Base-by-base conservation (phyloP, 2,113 vertebrate genomes). In the Orycteropus afer region DNA sequence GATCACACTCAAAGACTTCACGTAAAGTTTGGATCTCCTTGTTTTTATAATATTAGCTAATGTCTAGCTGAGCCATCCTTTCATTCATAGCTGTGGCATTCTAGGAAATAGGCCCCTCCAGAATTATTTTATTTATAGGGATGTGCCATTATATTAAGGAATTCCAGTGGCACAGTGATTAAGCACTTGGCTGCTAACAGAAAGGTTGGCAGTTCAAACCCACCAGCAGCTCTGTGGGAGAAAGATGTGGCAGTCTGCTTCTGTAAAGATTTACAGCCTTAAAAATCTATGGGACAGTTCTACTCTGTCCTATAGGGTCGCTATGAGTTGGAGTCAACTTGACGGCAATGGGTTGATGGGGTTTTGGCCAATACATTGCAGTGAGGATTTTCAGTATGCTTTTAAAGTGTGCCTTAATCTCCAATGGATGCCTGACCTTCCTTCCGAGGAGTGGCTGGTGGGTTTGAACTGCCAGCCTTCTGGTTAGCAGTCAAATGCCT, bases 71-170 rank as follows among this genome's bases (percentile, higher is more conserved):
- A 86, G 57, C 15, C 49, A 85, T 34, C 34, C 7, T 63, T 74
- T 76, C 40, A 69, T 0, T 51, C 76, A 79, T 15, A 92, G 27
- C 23, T 89, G 12, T 76, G 49, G 14, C 3, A 78, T 91, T 90
- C 47, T 73, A 29, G 47, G 89, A 69, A 80, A 29, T 88, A 73
- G 71, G 17, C 32, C 27, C 3, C 13, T 86, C 86, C 57, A 89
- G 37, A 94, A 90, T 76, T 45, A 57, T 59, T 96, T 89, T 92
- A 84, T 69, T 78, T 73, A 34, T 53, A 89, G 3, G 10, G 20
- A 17, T 90, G 4, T 76, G 22, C 42, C 12, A 53, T 59, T 90
- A 14, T 57, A 76, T 15, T 73, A 65, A 34, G 29, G 32, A 14
- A 34, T 11, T 32, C 32, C 34, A 32, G 63, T 34, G 15, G 63